These are phyloP conservation scores for Zaprionus vittiger DNA, from an alignment of 1,140 invertebrate genomes.

Conservation along the genomic window DNA sequence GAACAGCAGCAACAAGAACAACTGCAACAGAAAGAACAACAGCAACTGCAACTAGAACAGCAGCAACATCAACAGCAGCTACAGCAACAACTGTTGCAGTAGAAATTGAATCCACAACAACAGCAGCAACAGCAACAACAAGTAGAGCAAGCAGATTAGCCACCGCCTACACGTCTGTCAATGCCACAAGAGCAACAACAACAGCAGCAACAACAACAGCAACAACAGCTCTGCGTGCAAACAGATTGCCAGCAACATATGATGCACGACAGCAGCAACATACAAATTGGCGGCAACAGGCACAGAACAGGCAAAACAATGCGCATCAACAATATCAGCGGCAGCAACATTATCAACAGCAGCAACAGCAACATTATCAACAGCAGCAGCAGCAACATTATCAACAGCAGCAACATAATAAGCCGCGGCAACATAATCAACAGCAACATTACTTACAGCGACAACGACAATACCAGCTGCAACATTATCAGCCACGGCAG, in stretches of 20 bases:
- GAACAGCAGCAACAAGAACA: background rate
- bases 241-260: background rate
- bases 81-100: background rate
- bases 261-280: background rate
- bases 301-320: background rate
- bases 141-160: constrained; percentile 11
- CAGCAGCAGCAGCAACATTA: background rate
- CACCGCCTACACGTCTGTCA: constrained; percentile 6
- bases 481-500: background rate
- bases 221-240: background rate
- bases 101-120: no score
- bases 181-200: background rate
- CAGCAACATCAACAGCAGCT: background rate
- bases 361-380: background rate
- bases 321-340: background rate
- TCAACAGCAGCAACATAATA: background rate
- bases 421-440: background rate
- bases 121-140: constrained; percentile 5
- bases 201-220: background rate
- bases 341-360: background rate
- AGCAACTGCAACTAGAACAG: background rate
- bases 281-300: background rate
- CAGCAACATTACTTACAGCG: background rate
- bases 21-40: background rate
- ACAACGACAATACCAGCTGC: background rate